Base-by-base conservation (phyloP, 1,140 invertebrate species). In the Drosophila pandora region DNA sequence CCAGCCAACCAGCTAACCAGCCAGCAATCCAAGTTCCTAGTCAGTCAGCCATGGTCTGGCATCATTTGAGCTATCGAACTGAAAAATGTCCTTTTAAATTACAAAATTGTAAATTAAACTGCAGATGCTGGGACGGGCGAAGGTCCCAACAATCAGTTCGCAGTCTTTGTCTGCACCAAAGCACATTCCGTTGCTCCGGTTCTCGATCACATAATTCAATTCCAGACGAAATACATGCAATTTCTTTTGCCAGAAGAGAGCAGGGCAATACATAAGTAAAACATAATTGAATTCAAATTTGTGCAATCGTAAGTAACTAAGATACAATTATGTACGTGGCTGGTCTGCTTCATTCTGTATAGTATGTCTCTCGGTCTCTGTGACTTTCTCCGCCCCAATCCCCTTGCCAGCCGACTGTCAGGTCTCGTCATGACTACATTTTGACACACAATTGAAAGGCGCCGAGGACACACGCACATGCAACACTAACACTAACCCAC, bases 51-150 rank as follows among this genome's bases (percentile, higher is more conserved):
- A 56, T 80, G 77, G 53, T 59, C 64, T 83, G 81, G 77, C 81
- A 85, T 85, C 81, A 85, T 87, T 88, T 88, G 76, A 88, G 68
- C 80, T 88, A 88, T 88, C 84, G 83, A 88, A 88, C 83, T 88
- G 84, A 88, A 88, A 88, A 83, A 88, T 88, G 81, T 89, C 84
- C 83, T 88, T 88, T 88, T 88, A 88, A 88, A 88, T 88, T 83
- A 89, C 84, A 68, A 83, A 88, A 88, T 88, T 88, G 83, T 83
- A 88, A 89, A 88, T 88, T 83, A 88, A 88, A 88, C 87, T 81
- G 79, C 63, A 77, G 79, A 65, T 67, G 71, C 28, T 76, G 49
- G 54, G 63, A 39, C 34, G 34, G 34, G 34, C 12, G 43, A 43
- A 13, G 47, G 45, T 70, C 70, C 34, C 68, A 69, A 59, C 79